Evolutionary conservation across 2,888 invertebrate species (phyloP), one percentile per base, ranked within the genome.

Genomic region (Rambutsinella grinnellia): DNA sequence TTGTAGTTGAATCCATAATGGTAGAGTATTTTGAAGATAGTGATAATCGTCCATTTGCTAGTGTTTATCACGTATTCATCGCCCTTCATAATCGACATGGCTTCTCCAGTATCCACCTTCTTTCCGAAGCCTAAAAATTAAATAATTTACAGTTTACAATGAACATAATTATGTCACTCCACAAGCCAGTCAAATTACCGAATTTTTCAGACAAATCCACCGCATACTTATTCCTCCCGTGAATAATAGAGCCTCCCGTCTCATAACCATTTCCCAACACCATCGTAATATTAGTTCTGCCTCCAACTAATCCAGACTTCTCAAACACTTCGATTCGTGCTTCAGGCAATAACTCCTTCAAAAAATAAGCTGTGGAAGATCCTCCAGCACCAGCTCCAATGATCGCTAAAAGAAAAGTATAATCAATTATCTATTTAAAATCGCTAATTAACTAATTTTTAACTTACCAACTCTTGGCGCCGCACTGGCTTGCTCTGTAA

Each of bases 371-470:
- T 17, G 89, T 85, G 0, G 90, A 88, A 1, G 90, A 88, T 24
- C 91, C 91, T 47, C 91, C 90, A 57, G 91, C 89, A 6, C 91
- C 91, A 56, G 88, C 90, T 17, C 91, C 91, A 76, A 91, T 86
- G 28, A 91, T 88, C 36, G 89, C 91, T 91, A 28, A 56, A 58
- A 61, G 10, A 49, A 21, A 28, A n/a, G 54, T 53, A 13, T 26
- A 21, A 47, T 53, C 17, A 5, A 36, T 36, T 36, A 36, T 36
- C 13, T 5, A 36, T 36, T 36, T 13, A 36, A 5, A 36, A 8
- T 36, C 36, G 13, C 36, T 36, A 13, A 8, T 36, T 36, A 13
- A 58, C 23, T 36, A 5, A 3, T 44, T 15, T 46, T 21, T 51
- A 24, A n/a, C 67, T 66, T 66, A 76, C 76, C 76, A 46, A 77